Base-by-base conservation (phyloP, 2,797 vertebrate genomes). In the Gymnoscopelus braueri region DNA sequence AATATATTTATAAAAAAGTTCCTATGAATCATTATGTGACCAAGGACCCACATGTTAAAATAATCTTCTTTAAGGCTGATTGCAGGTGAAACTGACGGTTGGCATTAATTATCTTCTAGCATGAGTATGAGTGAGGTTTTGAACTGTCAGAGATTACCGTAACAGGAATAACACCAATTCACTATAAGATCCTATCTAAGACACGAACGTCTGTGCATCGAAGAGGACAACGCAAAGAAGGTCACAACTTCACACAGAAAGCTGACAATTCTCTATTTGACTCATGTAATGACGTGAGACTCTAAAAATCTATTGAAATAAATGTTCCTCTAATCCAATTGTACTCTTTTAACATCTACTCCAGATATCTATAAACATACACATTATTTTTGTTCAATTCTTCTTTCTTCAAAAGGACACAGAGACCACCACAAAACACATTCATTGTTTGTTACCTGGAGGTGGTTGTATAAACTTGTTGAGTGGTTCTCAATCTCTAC, bases 361-460 rank as follows among this genome's bases (percentile, higher is more conserved):
- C 3, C n/a, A n/a, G n/a, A 51, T 50, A 50, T 50, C 47, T 19
- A 23, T 23, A 47, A 24, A 65, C 63, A 47, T 11, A 35, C 3
- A 65, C 8, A 44, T 39, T 35, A 6, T 10, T 10, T 65, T 65
- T 65, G 63, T 65, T 65, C 63, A 39, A 47, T 56, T 64, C 51
- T 64, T 29, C 51, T 2, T 44, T 44, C 39, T 44, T 44, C 9
- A 44, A 44, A 44, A 44, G 39, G 39, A 44, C 39, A 44, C 39
- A 44, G 39, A 2, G 9, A 44, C 39, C 2, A 10, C 39, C 39
- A 44, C 39, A 44, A 44, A 44, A 44, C 39, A 44, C 39, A 44
- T 9, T 8, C 8, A 44, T 44, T 44, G 9, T 44, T 44, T 44
- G 39, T 44, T 44, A 44, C 9, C 39, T 44, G 10, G 39, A 44